Percentiles rank a stretch among this genome's conserved stretches.
phyloP scores from a whole-genome alignment of 1,140 invertebrate species.

The Pseudomyrmex sp. region DNA sequence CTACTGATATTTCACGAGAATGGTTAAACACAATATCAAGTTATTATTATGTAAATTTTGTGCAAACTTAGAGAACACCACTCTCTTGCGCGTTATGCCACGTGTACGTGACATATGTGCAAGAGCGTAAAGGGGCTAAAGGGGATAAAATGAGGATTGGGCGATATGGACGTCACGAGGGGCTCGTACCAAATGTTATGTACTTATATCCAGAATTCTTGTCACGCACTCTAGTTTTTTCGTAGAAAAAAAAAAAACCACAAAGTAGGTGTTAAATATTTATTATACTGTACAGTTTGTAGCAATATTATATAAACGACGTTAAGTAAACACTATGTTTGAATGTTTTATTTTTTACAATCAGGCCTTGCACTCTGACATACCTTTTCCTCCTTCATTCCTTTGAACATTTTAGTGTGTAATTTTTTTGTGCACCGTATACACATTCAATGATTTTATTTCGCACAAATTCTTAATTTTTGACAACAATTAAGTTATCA shows the following conservation, averaged over 20 bases:
- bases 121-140: background rate
- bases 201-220: conserved; percentile 5
- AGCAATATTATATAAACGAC: conserved; percentile 61
- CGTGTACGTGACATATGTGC: conserved; percentile 4
- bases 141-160: conserved; percentile 9
- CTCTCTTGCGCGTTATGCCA: background rate
- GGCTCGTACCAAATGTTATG: background rate
- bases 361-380: conserved; percentile 49
- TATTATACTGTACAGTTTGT: conserved; percentile 56
- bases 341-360: conserved; percentile 64
- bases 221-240: conserved; percentile 3
- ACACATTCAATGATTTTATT: background rate
- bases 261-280: background rate
- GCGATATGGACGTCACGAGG: conserved; percentile 12
- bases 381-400: background rate
- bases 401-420: background rate
- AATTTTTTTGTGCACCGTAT: background rate
- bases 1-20: background rate
- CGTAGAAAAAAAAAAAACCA: background rate
- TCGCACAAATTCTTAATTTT: background rate
- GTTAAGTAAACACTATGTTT: conserved; percentile 60
- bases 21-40: background rate
- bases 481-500: background rate
- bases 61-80: background rate
- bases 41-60: conserved; percentile 10